phyloP scores from a whole-genome alignment of 2,888 invertebrate species.

The Heteromurus nitidus region DNA sequence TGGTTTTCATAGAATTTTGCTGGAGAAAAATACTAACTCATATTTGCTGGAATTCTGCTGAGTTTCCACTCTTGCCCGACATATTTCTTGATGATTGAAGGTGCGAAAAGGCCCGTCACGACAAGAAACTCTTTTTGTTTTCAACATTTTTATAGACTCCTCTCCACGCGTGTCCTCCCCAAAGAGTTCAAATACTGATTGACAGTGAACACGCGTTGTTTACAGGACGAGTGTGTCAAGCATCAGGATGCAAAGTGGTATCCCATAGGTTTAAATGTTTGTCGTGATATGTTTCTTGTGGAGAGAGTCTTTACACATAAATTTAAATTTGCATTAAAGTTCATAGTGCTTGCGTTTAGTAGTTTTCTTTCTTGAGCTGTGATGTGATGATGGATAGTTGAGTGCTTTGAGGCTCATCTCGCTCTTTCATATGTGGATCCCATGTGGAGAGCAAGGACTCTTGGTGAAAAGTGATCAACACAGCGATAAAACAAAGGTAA shows the following conservation, averaged over 20 bases:
- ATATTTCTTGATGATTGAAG: no score
- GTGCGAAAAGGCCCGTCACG: no score
- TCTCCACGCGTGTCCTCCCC: no score
- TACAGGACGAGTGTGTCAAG: constrained; percentile 26
- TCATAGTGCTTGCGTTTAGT: not conserved
- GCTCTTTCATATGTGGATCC: not conserved
- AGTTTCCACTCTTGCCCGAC: no score
- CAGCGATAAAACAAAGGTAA: not conserved
- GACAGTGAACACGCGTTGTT: constrained; percentile 31
- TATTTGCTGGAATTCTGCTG: no score
- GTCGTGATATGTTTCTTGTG: constrained; percentile 19
- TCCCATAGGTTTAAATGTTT: constrained; percentile 16
- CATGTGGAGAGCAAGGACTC: constrained; percentile 2
- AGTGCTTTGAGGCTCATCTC: no score
- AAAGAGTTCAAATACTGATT: constrained; percentile 12
- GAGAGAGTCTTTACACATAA: not conserved
- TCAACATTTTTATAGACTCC: no score
- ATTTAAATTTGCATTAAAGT: constrained; percentile 8
- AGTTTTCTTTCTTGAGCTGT: not conserved
- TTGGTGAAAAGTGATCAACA: not conserved
- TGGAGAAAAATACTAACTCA: no score
- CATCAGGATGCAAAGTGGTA: not conserved
- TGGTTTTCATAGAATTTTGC: no score
- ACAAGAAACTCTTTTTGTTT: no score
- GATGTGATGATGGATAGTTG: not conserved